Conservation (phyloP, 2,113 vertebrate species). For the Halichoerus grypus region DNA sequence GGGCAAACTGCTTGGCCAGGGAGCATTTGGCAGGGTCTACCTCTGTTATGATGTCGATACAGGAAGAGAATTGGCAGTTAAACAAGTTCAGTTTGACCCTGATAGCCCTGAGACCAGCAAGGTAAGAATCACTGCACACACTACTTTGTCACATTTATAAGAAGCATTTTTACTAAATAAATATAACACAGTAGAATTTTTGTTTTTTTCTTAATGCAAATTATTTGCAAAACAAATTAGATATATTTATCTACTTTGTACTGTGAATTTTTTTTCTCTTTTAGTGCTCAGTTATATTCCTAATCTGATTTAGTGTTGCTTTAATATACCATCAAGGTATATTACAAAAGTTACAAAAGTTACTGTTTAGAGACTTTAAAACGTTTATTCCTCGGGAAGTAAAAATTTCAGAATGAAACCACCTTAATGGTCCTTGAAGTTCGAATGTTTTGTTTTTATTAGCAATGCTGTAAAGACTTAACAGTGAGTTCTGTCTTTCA, state of each 20-base stretch:
- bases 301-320: background rate
- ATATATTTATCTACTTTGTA: background rate
- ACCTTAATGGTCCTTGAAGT: background rate
- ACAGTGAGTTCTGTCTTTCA: conserved; percentile 79
- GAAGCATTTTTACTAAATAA: conserved; percentile 41
- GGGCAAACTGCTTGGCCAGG: conserved; percentile 97
- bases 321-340: background rate
- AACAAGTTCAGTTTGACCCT: conserved; percentile 99
- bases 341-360: background rate
- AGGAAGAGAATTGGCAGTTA: conserved; percentile 97
- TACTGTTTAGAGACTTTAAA: conserved; percentile 21
- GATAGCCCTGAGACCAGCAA: conserved; percentile 99
- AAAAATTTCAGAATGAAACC: conserved; percentile 56
- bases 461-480: conserved; percentile 4
- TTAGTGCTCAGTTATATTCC: background rate
- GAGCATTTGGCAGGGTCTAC: conserved; percentile 97
- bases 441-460: conserved; percentile 34
- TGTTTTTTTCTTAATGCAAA: conserved; percentile 36
- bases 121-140: conserved; percentile 85
- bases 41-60: conserved; percentile 98
- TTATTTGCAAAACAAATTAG: conserved; percentile 46
- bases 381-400: conserved; percentile 27
- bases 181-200: background rate
- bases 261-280: conserved; percentile 27
- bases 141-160: conserved; percentile 16